Base-by-base conservation (phyloP, 2,113 vertebrate species). In the Megaceryle torquata region DNA sequence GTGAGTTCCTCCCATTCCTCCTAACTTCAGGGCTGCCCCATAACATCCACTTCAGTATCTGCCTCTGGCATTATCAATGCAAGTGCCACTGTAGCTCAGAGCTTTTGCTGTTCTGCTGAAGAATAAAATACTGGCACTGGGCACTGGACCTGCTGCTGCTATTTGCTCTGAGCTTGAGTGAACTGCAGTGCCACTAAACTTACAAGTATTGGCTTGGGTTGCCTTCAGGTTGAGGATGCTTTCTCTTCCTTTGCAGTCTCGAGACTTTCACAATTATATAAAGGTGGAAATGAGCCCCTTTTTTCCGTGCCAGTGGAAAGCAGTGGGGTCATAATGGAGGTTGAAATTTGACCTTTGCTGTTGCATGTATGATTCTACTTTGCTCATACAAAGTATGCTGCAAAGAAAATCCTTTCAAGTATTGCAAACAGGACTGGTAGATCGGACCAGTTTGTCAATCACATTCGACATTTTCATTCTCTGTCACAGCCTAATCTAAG, bases 401-500 rank as follows among this genome's bases (percentile, higher is more conserved):
- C 65, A 41, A 44, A 82, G 72, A 79, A 54, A 89, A 84, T 87
- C 41, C 44, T 89, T 96, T 86, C 74, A 89, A 91, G 65, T 92
- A 29, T 53, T 86, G 77, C 95, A 93, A 95, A 95, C 77, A 76
- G 86, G 93, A 54, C 54, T 88, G 59, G 57, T 93, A 37, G 80
- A 92, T 82, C 74, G 87, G 61, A 87, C 82, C 88, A 80, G 46
- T 41, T 82, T 92, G 92, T 95, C 92, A 91, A 74, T 74, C 69
- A 63, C 50, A 33, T 84, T 92, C 6, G 0, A 82, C 77, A 74
- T 96, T 91, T 94, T 93, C 77, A 95, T 95, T 95, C 86, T 95
- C 88, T 79, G 54, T 86, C 85, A 93, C 87, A 94, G 83, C 71
- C 94, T 86, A 46, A 95, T 97, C 95, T 97, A 96, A 96, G 95